Evolutionary conservation across 2,113 vertebrate genomes (phyloP).

Genomic region (Scytalopus superciliaris): DNA sequence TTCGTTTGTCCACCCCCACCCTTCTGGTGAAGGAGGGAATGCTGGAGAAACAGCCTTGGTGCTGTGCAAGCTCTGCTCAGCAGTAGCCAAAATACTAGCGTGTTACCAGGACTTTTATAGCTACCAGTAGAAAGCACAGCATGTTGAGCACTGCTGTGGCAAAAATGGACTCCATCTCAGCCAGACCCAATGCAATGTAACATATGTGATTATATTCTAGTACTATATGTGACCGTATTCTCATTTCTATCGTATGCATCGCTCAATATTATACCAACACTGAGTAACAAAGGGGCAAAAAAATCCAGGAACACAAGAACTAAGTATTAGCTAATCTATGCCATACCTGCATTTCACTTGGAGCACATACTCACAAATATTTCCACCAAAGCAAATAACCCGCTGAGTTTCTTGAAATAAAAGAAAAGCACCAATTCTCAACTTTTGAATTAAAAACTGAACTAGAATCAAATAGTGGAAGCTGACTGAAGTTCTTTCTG

Average conservation of each 20-base stretch:
- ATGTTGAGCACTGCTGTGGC: not conserved
- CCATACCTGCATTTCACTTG: not conserved
- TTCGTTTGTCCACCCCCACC: not conserved
- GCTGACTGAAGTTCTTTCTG: not conserved
- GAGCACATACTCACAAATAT: not conserved
- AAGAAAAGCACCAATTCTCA: not conserved
- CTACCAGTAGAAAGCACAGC: not conserved
- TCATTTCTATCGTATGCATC: not conserved
- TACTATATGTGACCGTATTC: not conserved
- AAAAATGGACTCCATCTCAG: not conserved
- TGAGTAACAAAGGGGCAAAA: not conserved
- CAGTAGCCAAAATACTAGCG: not conserved
- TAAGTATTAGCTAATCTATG: not conserved
- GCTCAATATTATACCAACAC: not conserved
- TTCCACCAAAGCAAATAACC: not conserved
- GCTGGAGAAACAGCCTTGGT: not conserved
- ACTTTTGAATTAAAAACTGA: not conserved
- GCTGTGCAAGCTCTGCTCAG: not conserved
- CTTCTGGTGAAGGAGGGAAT: rapidly evolving
- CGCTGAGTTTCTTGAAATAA: not conserved
- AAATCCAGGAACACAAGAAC: not conserved
- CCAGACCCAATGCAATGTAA: not conserved
- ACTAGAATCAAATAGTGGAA: not conserved
- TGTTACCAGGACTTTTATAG: not conserved
- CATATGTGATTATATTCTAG: not conserved